Conservation (phyloP, 1,140 invertebrate genomes). For the Akabosia matsudoensis region DNA sequence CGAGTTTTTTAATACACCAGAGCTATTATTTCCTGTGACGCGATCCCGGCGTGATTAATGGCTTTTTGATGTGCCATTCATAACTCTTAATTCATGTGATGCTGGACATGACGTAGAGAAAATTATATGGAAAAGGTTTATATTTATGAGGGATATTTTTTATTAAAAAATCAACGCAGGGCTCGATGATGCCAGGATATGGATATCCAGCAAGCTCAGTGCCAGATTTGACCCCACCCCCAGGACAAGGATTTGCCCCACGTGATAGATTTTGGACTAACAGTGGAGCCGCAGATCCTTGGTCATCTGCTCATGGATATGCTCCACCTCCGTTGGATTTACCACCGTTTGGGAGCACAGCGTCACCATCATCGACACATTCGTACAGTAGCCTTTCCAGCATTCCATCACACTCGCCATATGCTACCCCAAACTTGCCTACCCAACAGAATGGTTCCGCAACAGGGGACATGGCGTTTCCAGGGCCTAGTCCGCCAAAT, state of each 20-base stretch:
- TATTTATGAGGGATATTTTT: not conserved
- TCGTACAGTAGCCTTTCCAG: constrained; percentile 4
- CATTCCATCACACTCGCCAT: constrained; percentile 13
- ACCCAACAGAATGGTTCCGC: not conserved
- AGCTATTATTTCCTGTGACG: not conserved
- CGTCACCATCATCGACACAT: not conserved
- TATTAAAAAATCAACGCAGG: not conserved
- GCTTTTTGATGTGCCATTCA: constrained; percentile 21
- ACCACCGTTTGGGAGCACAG: constrained; percentile 1
- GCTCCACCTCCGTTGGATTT: not conserved
- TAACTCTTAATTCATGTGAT: constrained; percentile 18
- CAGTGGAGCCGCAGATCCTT: not conserved
- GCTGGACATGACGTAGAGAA: not conserved
- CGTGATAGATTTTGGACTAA: not conserved
- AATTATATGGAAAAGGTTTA: not conserved
- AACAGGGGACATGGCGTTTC: not conserved
- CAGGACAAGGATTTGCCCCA: not conserved
- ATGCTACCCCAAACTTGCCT: not conserved
- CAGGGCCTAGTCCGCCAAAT: constrained; percentile 20
- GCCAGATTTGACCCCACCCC: not conserved
- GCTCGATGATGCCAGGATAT: constrained; percentile 11
- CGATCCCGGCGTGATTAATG: constrained; percentile 9
- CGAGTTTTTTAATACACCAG: not conserved
- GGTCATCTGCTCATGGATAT: not conserved
- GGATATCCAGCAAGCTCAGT: not conserved